phyloP scores from a whole-genome alignment of 2,888 invertebrate genomes.

The Liopterus haemorrhoidalis region DNA sequence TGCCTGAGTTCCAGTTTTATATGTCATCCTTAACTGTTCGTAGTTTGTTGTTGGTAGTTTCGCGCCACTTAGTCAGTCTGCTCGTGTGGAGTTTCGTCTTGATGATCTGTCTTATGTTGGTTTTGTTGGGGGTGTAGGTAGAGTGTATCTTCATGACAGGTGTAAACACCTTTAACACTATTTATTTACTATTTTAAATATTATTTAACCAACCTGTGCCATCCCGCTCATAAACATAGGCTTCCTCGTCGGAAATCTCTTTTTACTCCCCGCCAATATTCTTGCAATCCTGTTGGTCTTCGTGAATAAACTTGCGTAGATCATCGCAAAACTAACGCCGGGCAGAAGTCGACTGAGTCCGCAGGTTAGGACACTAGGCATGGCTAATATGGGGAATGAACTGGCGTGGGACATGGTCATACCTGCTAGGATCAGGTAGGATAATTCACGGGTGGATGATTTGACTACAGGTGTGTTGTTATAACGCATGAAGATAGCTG shows the following conservation, averaged over 20 bases:
- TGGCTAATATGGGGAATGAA: conserved; percentile 61
- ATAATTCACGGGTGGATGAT: conserved; percentile 58
- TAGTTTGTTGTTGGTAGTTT: too few relatives aligned
- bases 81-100: too few relatives aligned
- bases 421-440: conserved; percentile 64
- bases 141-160: neutral
- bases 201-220: conserved; percentile 42
- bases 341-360: conserved; percentile 48
- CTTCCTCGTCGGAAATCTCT: conserved; percentile 63
- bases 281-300: conserved; percentile 74
- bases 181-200: neutral
- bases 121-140: neutral
- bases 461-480: conserved; percentile 75
- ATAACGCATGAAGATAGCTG: conserved; percentile 57
- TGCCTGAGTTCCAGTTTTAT: too few relatives aligned
- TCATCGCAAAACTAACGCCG: conserved; percentile 64
- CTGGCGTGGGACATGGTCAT: conserved; percentile 53
- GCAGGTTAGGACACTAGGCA: conserved; percentile 54
- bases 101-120: too few relatives aligned
- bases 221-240: conserved; percentile 58
- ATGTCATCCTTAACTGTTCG: too few relatives aligned
- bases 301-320: conserved; percentile 67
- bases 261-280: conserved; percentile 67
- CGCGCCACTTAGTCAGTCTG: too few relatives aligned
- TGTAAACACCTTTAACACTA: neutral